phyloP scores from a whole-genome alignment of 2,113 vertebrate species.

The Tetrax tetrax region DNA sequence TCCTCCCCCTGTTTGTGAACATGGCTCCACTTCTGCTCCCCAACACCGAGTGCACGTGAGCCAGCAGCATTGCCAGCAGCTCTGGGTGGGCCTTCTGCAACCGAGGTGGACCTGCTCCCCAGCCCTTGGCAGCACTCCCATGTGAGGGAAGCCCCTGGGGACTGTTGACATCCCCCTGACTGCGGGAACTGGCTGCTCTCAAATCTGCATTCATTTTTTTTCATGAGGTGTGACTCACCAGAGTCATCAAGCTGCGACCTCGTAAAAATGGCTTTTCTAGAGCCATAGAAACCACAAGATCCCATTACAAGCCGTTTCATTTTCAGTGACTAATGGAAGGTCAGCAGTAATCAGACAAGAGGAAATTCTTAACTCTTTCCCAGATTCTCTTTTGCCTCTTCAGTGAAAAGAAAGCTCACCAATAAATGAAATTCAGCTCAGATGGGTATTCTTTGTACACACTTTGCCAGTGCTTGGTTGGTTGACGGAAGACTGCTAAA shows the following conservation, averaged over 20 bases:
- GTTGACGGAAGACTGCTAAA: not conserved
- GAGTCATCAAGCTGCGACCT: constrained; percentile 14
- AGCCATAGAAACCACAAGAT: constrained; percentile 44
- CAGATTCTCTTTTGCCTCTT: not conserved
- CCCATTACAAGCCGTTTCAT: constrained; percentile 11
- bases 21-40: not conserved
- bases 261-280: constrained; percentile 41
- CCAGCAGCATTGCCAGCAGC: not conserved
- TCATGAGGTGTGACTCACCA: constrained; percentile 26
- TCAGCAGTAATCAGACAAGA: constrained; percentile 13
- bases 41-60: fast-evolving
- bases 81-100: not conserved
- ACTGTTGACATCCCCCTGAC: fast-evolving
- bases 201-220: not conserved
- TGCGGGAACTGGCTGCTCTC: not conserved
- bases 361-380: constrained; percentile 60
- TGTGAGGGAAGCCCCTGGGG: not conserved
- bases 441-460: not conserved
- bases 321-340: constrained; percentile 36
- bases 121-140: not conserved
- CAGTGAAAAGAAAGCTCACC: not conserved
- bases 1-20: not conserved
- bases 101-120: not conserved
- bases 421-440: constrained; percentile 20
- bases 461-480: not conserved